Evolutionary conservation across 2,113 vertebrate genomes (phyloP).

Genomic region (Aspiorhynchus laticeps): DNA sequence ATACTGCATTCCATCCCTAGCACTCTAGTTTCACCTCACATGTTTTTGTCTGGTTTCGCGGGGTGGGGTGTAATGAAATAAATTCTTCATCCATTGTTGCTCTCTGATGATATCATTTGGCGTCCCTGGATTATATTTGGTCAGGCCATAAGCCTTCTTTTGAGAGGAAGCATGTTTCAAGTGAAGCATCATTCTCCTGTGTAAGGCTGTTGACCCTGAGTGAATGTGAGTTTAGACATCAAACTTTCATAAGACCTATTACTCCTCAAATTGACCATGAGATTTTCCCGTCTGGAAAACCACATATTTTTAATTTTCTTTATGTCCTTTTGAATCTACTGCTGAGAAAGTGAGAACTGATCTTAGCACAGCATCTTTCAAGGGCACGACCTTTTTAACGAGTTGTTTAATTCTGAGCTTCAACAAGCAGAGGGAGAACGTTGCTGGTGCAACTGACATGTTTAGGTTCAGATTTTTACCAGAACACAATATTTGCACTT

Average conservation of each 20-base stretch:
- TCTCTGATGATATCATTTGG: background rate
- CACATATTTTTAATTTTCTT: background rate
- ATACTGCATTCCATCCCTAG: background rate
- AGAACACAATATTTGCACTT: background rate
- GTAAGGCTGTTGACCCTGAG: slow-evolving; percentile 4
- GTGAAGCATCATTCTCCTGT: background rate
- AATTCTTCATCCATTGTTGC: background rate
- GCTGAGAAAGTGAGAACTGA: background rate
- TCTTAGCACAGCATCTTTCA: background rate
- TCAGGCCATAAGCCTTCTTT: background rate
- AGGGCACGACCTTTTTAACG: background rate
- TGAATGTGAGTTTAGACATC: background rate
- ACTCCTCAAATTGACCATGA: background rate
- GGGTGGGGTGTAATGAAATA: background rate
- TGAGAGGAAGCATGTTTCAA: background rate
- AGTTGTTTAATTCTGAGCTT: slow-evolving; percentile 18
- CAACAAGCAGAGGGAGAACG: background rate
- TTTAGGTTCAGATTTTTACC: background rate
- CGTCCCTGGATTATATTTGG: background rate
- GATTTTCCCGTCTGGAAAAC: background rate
- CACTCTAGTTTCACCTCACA: background rate
- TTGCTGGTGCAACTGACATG: background rate
- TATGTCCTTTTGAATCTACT: background rate
- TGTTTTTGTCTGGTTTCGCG: background rate
- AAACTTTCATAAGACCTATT: background rate